Evolutionary conservation across 1,140 invertebrate genomes (phyloP), one percentile per base, ranked within the genome.

Genomic region (Drosophila sturtevanti): DNA sequence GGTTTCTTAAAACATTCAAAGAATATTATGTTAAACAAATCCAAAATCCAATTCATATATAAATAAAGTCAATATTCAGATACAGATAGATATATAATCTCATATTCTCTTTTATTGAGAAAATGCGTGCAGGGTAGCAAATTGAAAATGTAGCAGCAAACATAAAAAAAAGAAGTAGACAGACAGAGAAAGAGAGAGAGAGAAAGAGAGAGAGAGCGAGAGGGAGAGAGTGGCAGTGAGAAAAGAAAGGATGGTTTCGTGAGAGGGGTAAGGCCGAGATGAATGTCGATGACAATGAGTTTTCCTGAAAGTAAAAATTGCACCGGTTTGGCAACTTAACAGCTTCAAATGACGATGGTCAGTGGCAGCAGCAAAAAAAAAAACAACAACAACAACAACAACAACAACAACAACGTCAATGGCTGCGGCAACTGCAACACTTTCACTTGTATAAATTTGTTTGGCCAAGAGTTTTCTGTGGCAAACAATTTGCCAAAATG

Each of bases 301-400:
- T 75, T 74, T 75, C 71, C 72, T 63, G 66, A 63, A 75, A 75
- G 70, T 62, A 38, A 66, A 75, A 66, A 71, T 70, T 38, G 56
- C 62, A 61, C 60, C 65, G 69, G 62, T 59, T 60, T 71, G 54
- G 65, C 41, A 48, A 48, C 16, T 44, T 41, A 31, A 7, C 59
- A 55, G 24, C 67, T 31, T 14, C 51, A 48, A 48, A 18, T 34
- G 54, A 59, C 56, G 27, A 59, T 41, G 41, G 16, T 55, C 63
- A 67, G 27, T 59, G 48, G 16, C 64, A 61, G 16, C 56, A 63
- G 48, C 69, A 44, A 35, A 55, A 61, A 34, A 21, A 52, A 0
- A 9, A 11, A 6, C 16, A 4, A 10, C 41, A 11, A 18, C 16
- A 44, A 35, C 62, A 61, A 34, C 35, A 52, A 0, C 18, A 11